Percentiles rank a stretch among this genome's conserved stretches.
These are phyloP conservation scores for Channa striata DNA, from an alignment of 2,797 vertebrate species.

Conservation along the genomic window DNA sequence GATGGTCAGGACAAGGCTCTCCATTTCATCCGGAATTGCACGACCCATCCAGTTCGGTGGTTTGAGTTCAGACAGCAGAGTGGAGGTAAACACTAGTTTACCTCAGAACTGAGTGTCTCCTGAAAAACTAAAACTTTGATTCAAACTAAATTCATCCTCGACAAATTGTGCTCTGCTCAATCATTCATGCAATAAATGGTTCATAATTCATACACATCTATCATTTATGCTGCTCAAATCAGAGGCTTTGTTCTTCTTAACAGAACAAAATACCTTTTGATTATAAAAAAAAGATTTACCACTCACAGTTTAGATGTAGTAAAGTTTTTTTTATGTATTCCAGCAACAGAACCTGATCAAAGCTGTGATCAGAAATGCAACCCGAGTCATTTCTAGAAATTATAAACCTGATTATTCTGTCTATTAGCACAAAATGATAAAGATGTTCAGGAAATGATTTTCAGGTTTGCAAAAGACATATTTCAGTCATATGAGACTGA, in stretches of 20 bases:
- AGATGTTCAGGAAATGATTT: conserved; percentile 3
- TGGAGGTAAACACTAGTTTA: conserved; percentile 21
- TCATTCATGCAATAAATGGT: conserved; percentile 55
- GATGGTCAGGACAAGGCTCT: conserved; percentile 49
- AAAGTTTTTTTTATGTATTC: conserved; percentile 7
- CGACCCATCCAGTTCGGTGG: conserved; percentile 43
- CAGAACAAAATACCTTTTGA: conserved; percentile 54
- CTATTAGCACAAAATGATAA: too few relatives aligned
- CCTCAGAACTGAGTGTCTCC: background rate
- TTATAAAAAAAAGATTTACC: conserved; percentile 52
- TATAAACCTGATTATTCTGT: too few relatives aligned
- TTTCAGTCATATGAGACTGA: too few relatives aligned
- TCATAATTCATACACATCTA: conserved; percentile 57
- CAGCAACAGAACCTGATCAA: conserved; percentile 39
- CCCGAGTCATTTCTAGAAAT: conserved; percentile 16
- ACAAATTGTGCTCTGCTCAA: conserved; percentile 20
- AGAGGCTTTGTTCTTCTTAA: conserved; percentile 49
- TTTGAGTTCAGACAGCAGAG: conserved; percentile 32
- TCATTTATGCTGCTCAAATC: conserved; percentile 61
- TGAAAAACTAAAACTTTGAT: background rate
- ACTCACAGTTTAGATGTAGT: conserved; percentile 20
- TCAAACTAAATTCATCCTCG: conserved; percentile 16
- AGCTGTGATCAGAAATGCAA: conserved; percentile 44
- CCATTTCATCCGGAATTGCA: conserved; percentile 54
- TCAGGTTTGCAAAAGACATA: background rate